Conservation (phyloP, 2,797 vertebrate species). For the Epinephelus awoara region DNA sequence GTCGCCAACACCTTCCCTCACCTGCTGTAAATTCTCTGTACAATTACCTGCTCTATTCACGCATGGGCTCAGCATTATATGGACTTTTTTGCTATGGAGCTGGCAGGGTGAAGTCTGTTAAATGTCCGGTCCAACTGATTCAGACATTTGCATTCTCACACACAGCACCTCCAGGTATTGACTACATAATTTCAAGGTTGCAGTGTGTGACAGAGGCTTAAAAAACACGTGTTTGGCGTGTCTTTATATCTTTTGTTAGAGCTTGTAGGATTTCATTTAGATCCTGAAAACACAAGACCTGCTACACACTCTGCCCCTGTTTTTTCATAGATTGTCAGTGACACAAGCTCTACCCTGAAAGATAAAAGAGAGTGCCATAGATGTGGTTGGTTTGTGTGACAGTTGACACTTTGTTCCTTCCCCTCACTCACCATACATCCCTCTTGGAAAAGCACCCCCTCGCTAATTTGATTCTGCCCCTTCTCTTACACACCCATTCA, state of each 20-base stretch:
- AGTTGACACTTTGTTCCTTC: slow-evolving; percentile 8
- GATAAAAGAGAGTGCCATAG: slow-evolving; percentile 9
- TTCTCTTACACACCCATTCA: slow-evolving; percentile 33
- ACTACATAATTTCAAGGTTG: too few species aligned
- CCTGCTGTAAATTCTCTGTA: too few species aligned
- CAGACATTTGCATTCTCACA: not conserved
- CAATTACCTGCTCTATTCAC: too few species aligned
- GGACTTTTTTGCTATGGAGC: too few species aligned
- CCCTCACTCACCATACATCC: slow-evolving; percentile 1
- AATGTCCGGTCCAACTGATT: not conserved
- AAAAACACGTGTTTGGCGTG: too few species aligned
- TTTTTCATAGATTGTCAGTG: not conserved
- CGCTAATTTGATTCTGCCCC: slow-evolving; percentile 3
- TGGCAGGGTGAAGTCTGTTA: not conserved
- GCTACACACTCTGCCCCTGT: not conserved
- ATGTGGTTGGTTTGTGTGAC: slow-evolving; percentile 10
- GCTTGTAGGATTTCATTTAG: slow-evolving; percentile 8
- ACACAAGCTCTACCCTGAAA: slow-evolving; percentile 5
- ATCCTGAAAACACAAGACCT: slow-evolving; percentile 12
- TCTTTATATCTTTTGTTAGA: not conserved
- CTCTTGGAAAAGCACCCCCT: slow-evolving; percentile 5
- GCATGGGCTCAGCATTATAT: too few species aligned
- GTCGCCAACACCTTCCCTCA: too few species aligned
- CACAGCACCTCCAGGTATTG: not conserved
- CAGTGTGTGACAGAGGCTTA: too few species aligned